Conservation (phyloP, 2,113 vertebrate genomes). For the Perca flavescens region DNA sequence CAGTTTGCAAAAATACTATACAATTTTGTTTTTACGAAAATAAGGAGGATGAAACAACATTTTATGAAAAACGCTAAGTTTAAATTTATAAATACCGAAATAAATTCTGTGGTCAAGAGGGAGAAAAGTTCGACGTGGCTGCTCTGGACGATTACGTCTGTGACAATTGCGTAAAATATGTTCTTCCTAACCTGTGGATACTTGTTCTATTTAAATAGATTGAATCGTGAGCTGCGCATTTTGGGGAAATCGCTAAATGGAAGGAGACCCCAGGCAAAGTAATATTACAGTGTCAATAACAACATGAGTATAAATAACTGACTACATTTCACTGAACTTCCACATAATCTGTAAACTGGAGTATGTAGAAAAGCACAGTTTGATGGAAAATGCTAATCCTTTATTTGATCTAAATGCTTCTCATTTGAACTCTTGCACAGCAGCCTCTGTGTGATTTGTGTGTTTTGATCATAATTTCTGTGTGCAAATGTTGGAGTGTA, state of each 20-base stretch:
- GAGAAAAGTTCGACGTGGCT: neutral
- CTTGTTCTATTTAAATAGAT: neutral
- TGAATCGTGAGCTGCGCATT: constrained; percentile 19
- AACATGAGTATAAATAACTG: constrained; percentile 7
- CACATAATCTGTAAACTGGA: constrained; percentile 1
- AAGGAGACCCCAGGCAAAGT: neutral
- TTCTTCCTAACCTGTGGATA: neutral
- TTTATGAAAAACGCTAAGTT: neutral
- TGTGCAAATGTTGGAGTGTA: neutral
- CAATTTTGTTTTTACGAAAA: neutral
- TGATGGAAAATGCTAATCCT: constrained; percentile 30
- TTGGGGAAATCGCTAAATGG: neutral
- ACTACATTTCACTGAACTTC: constrained; percentile 3
- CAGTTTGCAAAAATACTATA: no score
- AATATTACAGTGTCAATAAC: constrained; percentile 1
- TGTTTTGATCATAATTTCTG: constrained; percentile 9
- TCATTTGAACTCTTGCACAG: constrained; percentile 16
- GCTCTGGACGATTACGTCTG: neutral
- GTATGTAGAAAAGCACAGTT: constrained; percentile 14
- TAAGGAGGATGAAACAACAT: neutral
- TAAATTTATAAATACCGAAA: neutral
- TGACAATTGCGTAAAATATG: constrained; percentile 15
- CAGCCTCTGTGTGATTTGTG: neutral
- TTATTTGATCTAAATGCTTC: constrained; percentile 29
- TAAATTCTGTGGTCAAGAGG: neutral